Base-by-base conservation (phyloP, 2,797 vertebrate genomes). In the Typhlichthys subterraneus region DNA sequence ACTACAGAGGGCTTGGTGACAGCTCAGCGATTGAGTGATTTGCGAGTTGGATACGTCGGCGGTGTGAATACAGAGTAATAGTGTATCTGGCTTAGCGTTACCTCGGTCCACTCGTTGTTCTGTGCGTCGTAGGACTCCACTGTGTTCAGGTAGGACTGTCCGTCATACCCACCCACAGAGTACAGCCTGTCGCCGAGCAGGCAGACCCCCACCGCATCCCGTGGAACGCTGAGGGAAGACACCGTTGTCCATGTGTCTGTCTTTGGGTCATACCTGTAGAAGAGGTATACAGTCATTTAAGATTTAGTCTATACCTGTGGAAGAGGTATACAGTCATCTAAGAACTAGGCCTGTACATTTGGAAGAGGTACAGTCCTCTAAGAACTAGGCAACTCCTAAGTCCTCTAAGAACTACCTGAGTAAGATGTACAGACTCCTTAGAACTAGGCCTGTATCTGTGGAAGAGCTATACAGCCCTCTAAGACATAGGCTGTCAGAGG, bases 21-120 rank as follows among this genome's bases (percentile, higher is more conserved):
- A 29, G 23, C 23, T 29, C 23, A 29, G 23, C 3, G 23, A 29
- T 29, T 29, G 23, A 29, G 23, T 29, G 23, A 29, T 29, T 29
- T 4, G 23, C 4, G 23, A 29, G 23, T 29, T 29, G 4, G 23
- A 29, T 29, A 29, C 23, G 23, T 29, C 23, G 23, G 23, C 23
- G 23, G 23, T 29, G 23, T 29, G 23, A 29, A 29, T 4, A 29
- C 23, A 29, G 3, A 29, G 23, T 29, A 29, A 29, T 29, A 4
- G 23, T 29, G 23, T 29, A 2, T 5, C 33, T 4, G n/a, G 8
- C 65, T 51, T 3, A 6, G 12, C 23, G 9, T 73, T 93, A 99
- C 98, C 96, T 97, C 94, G 42, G 93, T 96, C 98, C 98, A 99
- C 77, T 99, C 96, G 2, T 99, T 95, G 87, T 95, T 97, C 83